Evolutionary conservation across 2,888 invertebrate genomes (phyloP).

Genomic region (Diaphora mendica): DNA sequence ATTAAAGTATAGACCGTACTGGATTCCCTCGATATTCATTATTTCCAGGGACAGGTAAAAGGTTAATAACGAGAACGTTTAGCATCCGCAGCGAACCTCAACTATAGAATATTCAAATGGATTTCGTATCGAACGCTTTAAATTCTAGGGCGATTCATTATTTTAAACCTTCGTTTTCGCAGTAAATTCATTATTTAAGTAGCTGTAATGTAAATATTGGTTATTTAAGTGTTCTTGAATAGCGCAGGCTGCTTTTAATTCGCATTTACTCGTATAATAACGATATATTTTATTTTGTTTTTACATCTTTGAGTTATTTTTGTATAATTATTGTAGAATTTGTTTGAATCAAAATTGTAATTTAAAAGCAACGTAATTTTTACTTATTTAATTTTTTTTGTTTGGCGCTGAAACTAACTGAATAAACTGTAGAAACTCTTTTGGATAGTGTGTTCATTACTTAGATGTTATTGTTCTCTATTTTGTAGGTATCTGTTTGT

Average conservation of each 20-base stretch:
- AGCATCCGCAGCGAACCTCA: neutral
- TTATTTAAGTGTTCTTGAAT: neutral
- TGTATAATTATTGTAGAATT: no score
- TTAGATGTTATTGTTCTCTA: no score
- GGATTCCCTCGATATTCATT: neutral
- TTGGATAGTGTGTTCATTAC: no score
- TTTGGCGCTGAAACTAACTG: no score
- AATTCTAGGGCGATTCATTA: neutral
- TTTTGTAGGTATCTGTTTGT: no score
- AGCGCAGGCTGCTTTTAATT: no score
- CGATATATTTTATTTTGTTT: no score
- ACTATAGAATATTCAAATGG: neutral
- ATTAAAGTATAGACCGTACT: neutral
- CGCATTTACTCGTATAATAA: no score
- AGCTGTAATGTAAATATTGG: neutral
- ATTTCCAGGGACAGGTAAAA: slow-evolving; percentile 2
- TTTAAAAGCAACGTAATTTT: no score
- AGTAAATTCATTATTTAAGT: neutral
- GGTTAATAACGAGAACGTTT: slow-evolving; percentile 13
- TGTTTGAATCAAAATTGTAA: no score
- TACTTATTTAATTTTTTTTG: no score
- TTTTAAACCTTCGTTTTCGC: neutral
- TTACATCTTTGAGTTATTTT: neutral
- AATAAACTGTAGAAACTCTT: no score
- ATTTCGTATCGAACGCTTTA: neutral